phyloP scores from a whole-genome alignment of 1,140 invertebrate species.

The Hyles vespertilio region DNA sequence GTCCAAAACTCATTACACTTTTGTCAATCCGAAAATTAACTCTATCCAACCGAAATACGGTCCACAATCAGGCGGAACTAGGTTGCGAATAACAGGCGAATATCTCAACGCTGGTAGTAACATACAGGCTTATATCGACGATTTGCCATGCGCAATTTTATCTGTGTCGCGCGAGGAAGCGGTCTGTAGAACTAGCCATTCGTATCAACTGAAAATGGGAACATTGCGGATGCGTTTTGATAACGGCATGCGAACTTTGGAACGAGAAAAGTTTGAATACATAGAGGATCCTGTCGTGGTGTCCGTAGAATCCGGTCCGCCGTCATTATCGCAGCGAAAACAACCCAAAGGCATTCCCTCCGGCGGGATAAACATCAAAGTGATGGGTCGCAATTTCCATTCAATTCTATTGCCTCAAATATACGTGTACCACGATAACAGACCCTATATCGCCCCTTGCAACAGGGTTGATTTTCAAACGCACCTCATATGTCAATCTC shows the following conservation, averaged over 20 bases:
- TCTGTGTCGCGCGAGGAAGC: constrained; percentile 87
- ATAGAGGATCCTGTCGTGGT: constrained; percentile 93
- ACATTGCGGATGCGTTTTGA: constrained; percentile 92
- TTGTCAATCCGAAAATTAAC: constrained; percentile 91
- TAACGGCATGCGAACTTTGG: constrained; percentile 85
- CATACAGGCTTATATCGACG: constrained; percentile 92
- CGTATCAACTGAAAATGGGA: constrained; percentile 79
- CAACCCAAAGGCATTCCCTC: constrained; percentile 93
- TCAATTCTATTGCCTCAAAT: constrained; percentile 94
- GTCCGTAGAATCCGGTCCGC: constrained; percentile 86
- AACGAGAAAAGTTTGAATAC: constrained; percentile 90
- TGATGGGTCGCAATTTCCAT: constrained; percentile 91
- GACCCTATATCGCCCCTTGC: constrained; percentile 89
- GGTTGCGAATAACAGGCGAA: constrained; percentile 90
- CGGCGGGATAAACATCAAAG: constrained; percentile 93
- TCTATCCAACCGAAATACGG: constrained; percentile 92
- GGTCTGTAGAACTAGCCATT: constrained; percentile 89
- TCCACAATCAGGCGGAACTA: constrained; percentile 95
- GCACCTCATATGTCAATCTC: constrained; percentile 92
- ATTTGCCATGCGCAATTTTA: constrained; percentile 89
- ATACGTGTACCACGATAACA: constrained; percentile 91
- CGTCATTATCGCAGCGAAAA: constrained; percentile 79
- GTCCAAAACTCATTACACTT: constrained; percentile 88
- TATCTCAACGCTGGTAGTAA: constrained; percentile 97
- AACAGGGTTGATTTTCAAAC: constrained; percentile 82